Evolutionary conservation across 2,113 vertebrate species (phyloP), one percentile per base, ranked within the genome.

Genomic region (Pedionomus torquatus): DNA sequence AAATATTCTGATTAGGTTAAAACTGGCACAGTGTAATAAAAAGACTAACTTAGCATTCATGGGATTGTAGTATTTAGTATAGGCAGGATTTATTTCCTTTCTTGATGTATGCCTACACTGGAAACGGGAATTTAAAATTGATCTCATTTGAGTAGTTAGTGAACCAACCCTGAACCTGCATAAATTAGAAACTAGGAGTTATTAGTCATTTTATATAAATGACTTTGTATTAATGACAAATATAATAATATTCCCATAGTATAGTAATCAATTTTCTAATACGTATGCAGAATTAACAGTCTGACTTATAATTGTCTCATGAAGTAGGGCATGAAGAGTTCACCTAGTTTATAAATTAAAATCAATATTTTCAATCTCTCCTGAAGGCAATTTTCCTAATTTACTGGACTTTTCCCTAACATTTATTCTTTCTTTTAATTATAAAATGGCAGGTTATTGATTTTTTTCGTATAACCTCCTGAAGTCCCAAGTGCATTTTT

Each of bases 361-460:
- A 99, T 99, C 99, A 98, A 99, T 99, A 99, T 97, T 99, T 99
- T 98, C 98, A 98, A 98, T 99, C 98, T 98, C 97, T 98, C 93
- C 98, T 98, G 97, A 98, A 98, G 97, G 98, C 98, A 98, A 97
- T 99, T 99, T 99, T 98, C 98, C 97, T 99, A 99, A 99, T 99
- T 99, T 98, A 98, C 95, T 98, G 97, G 97, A 98, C 97, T 97
- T 99, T 98, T 95, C 89, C 97, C 95, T 98, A 97, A 98, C 98
- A 98, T 98, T 98, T 98, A 98, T 98, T 98, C 98, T 98, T 97
- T 98, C 95, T 98, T 99, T 99, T 99, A 99, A 99, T 99, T 99
- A 98, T 98, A 98, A 99, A 99, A 99, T 99, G 98, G 98, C 98
- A 98, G 96, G 96, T 96, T 99, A 99, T 99, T 97, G 98, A 99